A percentile compares a stretch with the other conserved stretches of the same genome.
Conservation (phyloP, 1,140 invertebrate genomes). For the Propsilocerus akamusi region DNA sequence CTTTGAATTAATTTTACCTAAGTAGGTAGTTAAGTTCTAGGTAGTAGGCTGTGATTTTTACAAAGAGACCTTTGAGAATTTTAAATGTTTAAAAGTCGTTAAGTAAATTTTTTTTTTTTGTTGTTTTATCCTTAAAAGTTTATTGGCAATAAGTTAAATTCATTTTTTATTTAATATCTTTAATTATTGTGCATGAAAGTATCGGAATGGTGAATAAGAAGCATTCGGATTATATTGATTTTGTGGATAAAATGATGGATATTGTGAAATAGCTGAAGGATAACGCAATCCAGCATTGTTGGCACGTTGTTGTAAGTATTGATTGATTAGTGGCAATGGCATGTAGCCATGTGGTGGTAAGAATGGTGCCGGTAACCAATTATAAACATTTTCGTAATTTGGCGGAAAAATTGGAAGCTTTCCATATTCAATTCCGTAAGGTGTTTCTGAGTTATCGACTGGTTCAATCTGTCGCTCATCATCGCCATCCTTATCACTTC, state of each 20-base stretch:
- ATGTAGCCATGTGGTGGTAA: neutral
- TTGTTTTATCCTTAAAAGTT: neutral
- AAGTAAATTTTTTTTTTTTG: too few relatives aligned
- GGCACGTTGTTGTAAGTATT: neutral
- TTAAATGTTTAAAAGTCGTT: too few relatives aligned
- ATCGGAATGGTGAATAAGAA: neutral
- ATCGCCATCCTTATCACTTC: neutral
- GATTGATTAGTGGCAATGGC: neutral
- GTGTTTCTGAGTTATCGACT: neutral
- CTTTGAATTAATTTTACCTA: too few relatives aligned
- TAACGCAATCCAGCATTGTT: neutral
- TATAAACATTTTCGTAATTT: neutral
- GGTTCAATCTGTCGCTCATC: neutral
- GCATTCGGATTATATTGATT: neutral
- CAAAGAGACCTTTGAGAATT: too few relatives aligned
- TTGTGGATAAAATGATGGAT: neutral
- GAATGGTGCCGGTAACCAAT: neutral
- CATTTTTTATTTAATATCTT: neutral
- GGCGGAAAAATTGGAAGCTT: neutral
- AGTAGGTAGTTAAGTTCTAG: too few relatives aligned
- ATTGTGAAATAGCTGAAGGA: neutral
- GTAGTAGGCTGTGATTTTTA: too few relatives aligned
- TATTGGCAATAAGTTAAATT: neutral
- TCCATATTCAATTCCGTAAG: neutral
- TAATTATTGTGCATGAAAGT: neutral